These are phyloP conservation scores for Melanotaenia parkinsoni DNA, from an alignment of 2,797 vertebrate genomes.

Conservation along the genomic window DNA sequence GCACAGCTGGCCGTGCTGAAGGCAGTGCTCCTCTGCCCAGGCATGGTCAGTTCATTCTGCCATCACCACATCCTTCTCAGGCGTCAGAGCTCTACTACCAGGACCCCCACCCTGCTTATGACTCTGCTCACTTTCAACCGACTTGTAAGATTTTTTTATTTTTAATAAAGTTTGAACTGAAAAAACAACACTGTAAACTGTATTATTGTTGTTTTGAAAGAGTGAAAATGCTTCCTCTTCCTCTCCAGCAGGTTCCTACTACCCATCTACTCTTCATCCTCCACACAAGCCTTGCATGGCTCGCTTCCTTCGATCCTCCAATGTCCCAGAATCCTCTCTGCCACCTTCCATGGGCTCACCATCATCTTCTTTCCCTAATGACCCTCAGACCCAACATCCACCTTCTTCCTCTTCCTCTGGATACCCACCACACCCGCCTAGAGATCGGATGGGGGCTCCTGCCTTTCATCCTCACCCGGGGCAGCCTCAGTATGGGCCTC, in stretches of 20 bases:
- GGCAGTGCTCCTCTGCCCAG: constrained; percentile 84
- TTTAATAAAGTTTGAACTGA: not conserved
- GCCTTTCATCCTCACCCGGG: constrained; percentile 83
- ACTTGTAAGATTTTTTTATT: constrained; percentile 82
- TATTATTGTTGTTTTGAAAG: not conserved
- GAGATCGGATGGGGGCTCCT: constrained; percentile 81
- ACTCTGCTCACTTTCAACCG: constrained; percentile 86
- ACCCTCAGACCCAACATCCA: constrained; percentile 81
- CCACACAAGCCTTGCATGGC: constrained; percentile 88
- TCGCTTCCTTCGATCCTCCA: constrained; percentile 91
- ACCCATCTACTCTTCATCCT: constrained; percentile 84
- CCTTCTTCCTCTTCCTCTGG: constrained; percentile 85
- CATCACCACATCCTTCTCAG: constrained; percentile 85
- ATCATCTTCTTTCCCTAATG: constrained; percentile 78
- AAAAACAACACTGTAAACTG: not conserved
- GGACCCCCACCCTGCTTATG: constrained; percentile 88
- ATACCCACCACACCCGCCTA: constrained; percentile 78
- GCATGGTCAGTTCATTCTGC: constrained; percentile 86
- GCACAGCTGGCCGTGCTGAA: constrained; percentile 82
- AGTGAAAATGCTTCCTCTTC: constrained; percentile 10
- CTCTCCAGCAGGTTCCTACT: constrained; percentile 85
- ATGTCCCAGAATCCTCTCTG: constrained; percentile 90
- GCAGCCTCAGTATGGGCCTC: constrained; percentile 86
- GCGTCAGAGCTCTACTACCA: constrained; percentile 92
- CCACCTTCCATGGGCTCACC: constrained; percentile 87